Conservation (phyloP, 2,888 invertebrate genomes). For the Acutogordius australiensis region DNA sequence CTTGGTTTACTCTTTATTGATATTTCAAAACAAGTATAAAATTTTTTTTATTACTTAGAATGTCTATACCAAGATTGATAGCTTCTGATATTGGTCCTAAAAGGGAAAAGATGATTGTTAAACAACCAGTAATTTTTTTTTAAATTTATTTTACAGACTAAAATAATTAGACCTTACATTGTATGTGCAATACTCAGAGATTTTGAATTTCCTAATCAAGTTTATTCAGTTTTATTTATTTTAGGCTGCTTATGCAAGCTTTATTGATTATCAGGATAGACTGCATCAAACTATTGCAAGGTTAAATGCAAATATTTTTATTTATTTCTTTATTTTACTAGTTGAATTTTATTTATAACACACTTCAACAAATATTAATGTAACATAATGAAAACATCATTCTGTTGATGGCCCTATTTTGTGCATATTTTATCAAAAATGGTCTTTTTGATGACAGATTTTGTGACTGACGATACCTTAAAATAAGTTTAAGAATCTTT, state of each 20-base stretch:
- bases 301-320: no score
- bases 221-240: conserved; percentile 13
- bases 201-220: conserved; percentile 34
- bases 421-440: no score
- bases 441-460: no score
- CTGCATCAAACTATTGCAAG: conserved; percentile 79
- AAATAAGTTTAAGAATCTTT: no score
- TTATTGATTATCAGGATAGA: conserved; percentile 79
- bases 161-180: conserved; percentile 33
- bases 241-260: conserved; percentile 25
- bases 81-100: neutral
- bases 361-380: no score
- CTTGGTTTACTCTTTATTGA: conserved; percentile 46
- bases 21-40: conserved; percentile 50
- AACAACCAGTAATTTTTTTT: conserved; percentile 10
- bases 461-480: no score
- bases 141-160: conserved; percentile 13
- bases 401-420: no score
- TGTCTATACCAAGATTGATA: neutral
- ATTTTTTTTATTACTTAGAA: neutral
- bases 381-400: no score
- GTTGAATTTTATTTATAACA: no score
- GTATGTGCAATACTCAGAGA: conserved; percentile 66
- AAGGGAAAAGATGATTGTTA: neutral
- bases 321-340: no score